Evolutionary conservation across 2,113 vertebrate genomes (phyloP).

Genomic region (Tauraco erythrolophus): DNA sequence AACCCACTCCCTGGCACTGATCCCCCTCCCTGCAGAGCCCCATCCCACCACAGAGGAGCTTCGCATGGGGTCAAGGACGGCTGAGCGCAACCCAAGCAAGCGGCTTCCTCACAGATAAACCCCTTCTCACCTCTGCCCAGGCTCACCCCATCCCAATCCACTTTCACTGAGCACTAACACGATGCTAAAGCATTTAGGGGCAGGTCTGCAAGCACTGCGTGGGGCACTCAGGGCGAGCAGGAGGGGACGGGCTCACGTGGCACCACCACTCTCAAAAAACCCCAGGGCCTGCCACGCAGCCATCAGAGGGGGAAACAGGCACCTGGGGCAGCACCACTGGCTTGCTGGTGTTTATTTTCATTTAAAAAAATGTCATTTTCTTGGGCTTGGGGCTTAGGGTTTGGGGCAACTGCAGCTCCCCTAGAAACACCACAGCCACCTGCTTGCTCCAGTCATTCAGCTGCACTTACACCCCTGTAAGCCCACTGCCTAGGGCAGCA

Average conservation of each 20-base stretch:
- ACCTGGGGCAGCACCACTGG: not conserved
- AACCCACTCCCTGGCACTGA: not conserved
- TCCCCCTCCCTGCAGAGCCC: not conserved
- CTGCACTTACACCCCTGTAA: accelerated
- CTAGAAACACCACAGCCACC: accelerated
- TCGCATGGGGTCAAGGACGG: not conserved
- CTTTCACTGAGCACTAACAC: accelerated
- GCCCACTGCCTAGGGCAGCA: accelerated
- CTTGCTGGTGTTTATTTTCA: no score
- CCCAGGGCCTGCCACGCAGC: not conserved
- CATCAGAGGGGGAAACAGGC: accelerated
- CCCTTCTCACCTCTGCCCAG: accelerated
- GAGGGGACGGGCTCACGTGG: not conserved
- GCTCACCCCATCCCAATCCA: not conserved
- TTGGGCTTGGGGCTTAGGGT: not conserved
- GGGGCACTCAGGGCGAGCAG: accelerated
- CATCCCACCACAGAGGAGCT: not conserved
- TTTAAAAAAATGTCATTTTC: no score
- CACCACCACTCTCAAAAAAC: not conserved
- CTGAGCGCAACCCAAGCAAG: not conserved
- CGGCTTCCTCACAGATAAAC: not conserved
- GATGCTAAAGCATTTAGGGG: not conserved
- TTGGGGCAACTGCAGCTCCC: not conserved
- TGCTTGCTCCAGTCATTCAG: not conserved
- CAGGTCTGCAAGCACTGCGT: accelerated